phyloP scores from a whole-genome alignment of 2,888 invertebrate species.

The Corbicula japonica region DNA sequence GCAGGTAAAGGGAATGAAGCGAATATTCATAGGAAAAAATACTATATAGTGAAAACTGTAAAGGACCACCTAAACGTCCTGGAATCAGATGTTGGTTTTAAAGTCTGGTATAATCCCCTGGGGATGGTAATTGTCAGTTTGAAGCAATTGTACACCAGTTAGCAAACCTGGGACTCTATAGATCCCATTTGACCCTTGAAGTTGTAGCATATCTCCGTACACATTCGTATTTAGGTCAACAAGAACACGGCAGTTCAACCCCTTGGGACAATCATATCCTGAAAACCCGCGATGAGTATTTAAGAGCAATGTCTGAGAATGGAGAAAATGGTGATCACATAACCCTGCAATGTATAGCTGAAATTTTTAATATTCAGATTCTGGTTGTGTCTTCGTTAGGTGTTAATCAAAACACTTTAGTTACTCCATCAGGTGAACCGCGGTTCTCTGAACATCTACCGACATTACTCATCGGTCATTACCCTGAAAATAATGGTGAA shows the following conservation, averaged over 20 bases:
- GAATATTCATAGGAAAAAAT: background rate
- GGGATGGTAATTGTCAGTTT: slow-evolving; percentile 21
- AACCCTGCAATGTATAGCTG: slow-evolving; percentile 22
- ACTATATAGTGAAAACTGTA: slow-evolving; percentile 8
- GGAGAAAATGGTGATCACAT: slow-evolving; percentile 27
- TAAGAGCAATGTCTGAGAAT: slow-evolving; percentile 16
- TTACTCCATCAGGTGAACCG: slow-evolving; percentile 10
- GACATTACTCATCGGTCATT: slow-evolving; percentile 20
- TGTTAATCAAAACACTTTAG: slow-evolving; percentile 22
- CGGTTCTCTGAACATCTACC: slow-evolving; percentile 11
- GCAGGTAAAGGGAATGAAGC: too few species aligned
- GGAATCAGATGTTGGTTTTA: slow-evolving; percentile 8
- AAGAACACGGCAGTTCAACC: too few species aligned
- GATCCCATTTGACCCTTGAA: slow-evolving; percentile 9
- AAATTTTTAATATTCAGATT: slow-evolving; percentile 22
- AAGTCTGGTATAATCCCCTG: slow-evolving; percentile 1
- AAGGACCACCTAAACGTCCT: background rate
- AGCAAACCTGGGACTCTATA: background rate
- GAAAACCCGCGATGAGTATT: too few species aligned
- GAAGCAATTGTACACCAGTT: slow-evolving; percentile 4
- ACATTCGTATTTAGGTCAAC: too few species aligned
- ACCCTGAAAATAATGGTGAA: slow-evolving; percentile 22
- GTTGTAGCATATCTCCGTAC: slow-evolving; percentile 1
- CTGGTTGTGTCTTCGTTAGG: slow-evolving; percentile 21
- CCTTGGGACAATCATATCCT: too few species aligned